phyloP scores from a whole-genome alignment of 2,888 invertebrate species.

The Poecilus cupreus region DNA sequence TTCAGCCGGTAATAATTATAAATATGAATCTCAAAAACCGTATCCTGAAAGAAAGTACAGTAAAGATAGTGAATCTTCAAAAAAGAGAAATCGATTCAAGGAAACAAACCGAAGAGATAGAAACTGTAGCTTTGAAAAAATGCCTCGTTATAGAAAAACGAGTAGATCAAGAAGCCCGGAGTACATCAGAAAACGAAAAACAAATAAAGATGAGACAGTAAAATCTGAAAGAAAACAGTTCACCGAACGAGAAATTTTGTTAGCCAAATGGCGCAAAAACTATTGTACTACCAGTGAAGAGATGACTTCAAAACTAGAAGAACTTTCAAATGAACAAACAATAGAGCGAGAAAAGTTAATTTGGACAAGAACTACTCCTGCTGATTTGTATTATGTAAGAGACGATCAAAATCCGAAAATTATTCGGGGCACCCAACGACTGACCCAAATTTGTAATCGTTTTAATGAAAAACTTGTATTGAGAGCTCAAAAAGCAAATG shows the following conservation, averaged over 20 bases:
- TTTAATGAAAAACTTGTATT: slow-evolving; percentile 84
- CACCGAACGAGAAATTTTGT: slow-evolving; percentile 76
- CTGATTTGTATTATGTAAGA: slow-evolving; percentile 88
- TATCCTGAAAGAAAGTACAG: slow-evolving; percentile 9
- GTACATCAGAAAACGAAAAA: slow-evolving; percentile 9
- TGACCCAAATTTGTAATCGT: slow-evolving; percentile 82
- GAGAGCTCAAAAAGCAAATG: slow-evolving; percentile 79
- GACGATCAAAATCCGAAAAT: slow-evolving; percentile 77
- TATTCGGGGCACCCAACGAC: slow-evolving; percentile 81
- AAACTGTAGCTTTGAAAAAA: neutral
- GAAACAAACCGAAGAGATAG: slow-evolving; percentile 22
- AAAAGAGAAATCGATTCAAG: neutral
- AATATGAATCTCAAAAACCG: neutral
- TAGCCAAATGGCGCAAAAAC: slow-evolving; percentile 80
- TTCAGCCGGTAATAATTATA: neutral
- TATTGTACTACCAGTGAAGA: slow-evolving; percentile 86
- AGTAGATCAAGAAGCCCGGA: slow-evolving; percentile 23
- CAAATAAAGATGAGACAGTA: neutral
- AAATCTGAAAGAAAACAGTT: too few species aligned
- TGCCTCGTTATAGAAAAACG: slow-evolving; percentile 1
- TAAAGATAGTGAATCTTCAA: slow-evolving; percentile 44
- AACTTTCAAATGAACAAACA: slow-evolving; percentile 77
- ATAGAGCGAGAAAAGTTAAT: slow-evolving; percentile 74
- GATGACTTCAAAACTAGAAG: slow-evolving; percentile 82
- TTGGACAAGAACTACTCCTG: slow-evolving; percentile 94